Evolutionary conservation across 2,888 invertebrate genomes (phyloP).

Genomic region (Drosophila suboccidentalis): DNA sequence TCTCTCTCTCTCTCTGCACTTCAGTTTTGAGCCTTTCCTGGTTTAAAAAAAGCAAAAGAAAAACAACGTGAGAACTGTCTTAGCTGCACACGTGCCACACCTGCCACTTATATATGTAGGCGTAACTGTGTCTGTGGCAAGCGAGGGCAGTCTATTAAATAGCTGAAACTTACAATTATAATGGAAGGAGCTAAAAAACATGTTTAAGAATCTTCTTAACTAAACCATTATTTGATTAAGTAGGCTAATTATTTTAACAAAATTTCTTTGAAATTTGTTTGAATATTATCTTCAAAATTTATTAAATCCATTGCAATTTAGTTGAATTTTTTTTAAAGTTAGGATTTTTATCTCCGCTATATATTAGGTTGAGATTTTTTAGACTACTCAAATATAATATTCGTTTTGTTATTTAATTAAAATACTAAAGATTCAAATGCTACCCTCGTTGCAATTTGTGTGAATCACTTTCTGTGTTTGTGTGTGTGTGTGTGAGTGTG

Average conservation of each 20-base stretch:
- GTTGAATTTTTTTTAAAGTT: no score
- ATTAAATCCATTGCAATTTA: no score
- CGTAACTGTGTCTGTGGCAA: neutral
- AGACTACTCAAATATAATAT: no score
- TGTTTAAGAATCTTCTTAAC: no score
- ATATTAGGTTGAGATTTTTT: no score
- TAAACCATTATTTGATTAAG: no score
- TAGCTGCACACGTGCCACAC: slow-evolving; percentile 20
- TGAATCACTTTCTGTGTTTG: neutral
- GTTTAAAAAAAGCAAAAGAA: slow-evolving; percentile 15
- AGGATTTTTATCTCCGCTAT: no score
- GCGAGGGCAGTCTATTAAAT: slow-evolving; percentile 36
- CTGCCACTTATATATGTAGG: neutral
- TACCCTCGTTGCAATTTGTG: slow-evolving; percentile 50
- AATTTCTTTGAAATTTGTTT: no score
- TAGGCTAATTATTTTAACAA: no score
- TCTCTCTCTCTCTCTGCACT: slow-evolving; percentile 30
- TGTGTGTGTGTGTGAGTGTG: slow-evolving; percentile 17
- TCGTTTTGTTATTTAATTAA: no score
- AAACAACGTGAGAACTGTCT: slow-evolving; percentile 33
- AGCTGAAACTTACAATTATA: neutral
- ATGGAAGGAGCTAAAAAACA: neutral
- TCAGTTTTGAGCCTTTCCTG: slow-evolving; percentile 42
- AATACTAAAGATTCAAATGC: neutral
- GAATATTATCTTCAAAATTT: no score